Evolutionary conservation across 2,113 vertebrate genomes (phyloP), one percentile per base, ranked within the genome.

Genomic region (Hassar affinis): DNA sequence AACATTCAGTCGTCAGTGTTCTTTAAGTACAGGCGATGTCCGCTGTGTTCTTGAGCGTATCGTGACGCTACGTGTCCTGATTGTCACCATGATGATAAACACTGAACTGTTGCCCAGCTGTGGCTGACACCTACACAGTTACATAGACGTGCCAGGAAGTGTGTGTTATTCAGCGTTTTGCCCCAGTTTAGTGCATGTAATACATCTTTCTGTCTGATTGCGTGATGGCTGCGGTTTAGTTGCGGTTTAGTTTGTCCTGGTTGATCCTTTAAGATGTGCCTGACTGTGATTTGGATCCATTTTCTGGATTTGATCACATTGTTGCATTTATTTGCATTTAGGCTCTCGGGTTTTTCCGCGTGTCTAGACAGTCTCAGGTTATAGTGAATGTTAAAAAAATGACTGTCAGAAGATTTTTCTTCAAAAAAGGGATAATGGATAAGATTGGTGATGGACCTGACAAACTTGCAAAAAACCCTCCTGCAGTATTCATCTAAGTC

Each of bases 361-460:
- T 17, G 85, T 90, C 86, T 83, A 85, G 83, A 83, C 82, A 35
- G 57, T 54, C 78, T 85, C 77, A 74, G 83, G 84, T 84, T 85
- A 68, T 85, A 59, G 71, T 76, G 76, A 59, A 30, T 42, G 27
- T 88, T 85, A 52, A 82, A 85, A 85, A 78, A 85, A 82, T 61
- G 78, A 51, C 76, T 59, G 30, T 82, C 49, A 45, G 38, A 52
- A 77, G 68, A 47, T 56, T 81, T 62, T 57, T 57, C 1, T 77
- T 8, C 1, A 4, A 20, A 25, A n/a, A 51, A 52, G 15, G n/a
- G 38, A 33, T 52, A 71, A 62, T 38, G 57, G 76, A 66, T 81
- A n/a, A 76, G 11, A 74, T 75, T 76, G 38, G 51, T 85, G 80
- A 80, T 45, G 51, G 78, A 85, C 30, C 47, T 54, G 62, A 64